Evolutionary conservation across 2,113 vertebrate species (phyloP).

Genomic region (Menidia beryllina): DNA sequence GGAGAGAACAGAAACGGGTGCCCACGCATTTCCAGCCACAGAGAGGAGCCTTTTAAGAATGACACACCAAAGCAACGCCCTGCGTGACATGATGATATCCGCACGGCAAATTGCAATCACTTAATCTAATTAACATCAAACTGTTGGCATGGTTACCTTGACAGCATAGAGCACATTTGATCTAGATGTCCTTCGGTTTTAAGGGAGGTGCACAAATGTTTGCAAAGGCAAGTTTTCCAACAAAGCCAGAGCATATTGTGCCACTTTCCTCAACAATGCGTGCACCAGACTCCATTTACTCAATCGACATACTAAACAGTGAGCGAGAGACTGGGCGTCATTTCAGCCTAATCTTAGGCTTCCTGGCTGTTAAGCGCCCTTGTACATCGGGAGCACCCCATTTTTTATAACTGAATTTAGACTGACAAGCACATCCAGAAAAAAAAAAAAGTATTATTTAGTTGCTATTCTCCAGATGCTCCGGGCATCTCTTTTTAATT

Average conservation of each 20-base stretch:
- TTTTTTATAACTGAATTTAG: slow-evolving; percentile 10
- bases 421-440: slow-evolving; percentile 30
- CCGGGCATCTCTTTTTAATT: slow-evolving; percentile 74
- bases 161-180: slow-evolving; percentile 40
- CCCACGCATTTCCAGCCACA: slow-evolving; percentile 4
- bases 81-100: slow-evolving; percentile 33
- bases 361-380: too few relatives aligned
- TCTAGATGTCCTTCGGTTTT: slow-evolving; percentile 39
- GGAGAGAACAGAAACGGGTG: slow-evolving; percentile 3
- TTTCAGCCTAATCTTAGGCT: too few relatives aligned
- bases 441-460: slow-evolving; percentile 46
- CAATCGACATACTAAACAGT: too few relatives aligned
- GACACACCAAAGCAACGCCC: slow-evolving; percentile 8
- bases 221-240: slow-evolving; percentile 28
- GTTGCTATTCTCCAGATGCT: slow-evolving; percentile 52
- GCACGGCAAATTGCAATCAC: slow-evolving; percentile 42
- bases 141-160: slow-evolving; percentile 59
- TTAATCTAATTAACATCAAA: slow-evolving; percentile 62
- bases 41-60: slow-evolving; percentile 11
- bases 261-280: slow-evolving; percentile 29
- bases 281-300: slow-evolving; percentile 34
- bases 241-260: slow-evolving; percentile 38
- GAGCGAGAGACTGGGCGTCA: too few relatives aligned
- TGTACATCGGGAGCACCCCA: slow-evolving; percentile 22
- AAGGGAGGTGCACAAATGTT: slow-evolving; percentile 51